Evolutionary conservation across 2,113 vertebrate species (phyloP), one percentile per base, ranked within the genome.

Genomic region (Sturnira hondurensis): DNA sequence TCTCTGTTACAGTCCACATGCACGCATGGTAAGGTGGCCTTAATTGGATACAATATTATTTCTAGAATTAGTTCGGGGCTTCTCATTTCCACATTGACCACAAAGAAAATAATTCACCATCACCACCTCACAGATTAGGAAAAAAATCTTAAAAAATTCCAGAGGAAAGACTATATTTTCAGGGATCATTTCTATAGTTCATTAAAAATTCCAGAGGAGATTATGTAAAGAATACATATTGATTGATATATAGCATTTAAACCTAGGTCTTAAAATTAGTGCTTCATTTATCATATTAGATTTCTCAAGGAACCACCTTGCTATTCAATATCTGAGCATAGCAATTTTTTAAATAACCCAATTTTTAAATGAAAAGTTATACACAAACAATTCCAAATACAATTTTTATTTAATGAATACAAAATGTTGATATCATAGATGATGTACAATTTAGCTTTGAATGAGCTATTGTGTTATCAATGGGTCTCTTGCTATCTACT

Each of bases 1-100:
- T 76, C 24, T 71, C 86, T 38, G 7, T 74, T 80, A 70, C 47
- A 61, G 65, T 92, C 50, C 86, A 90, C 13, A 16, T 81, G 63
- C 26, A 93, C 20, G 78, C 52, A 54, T 43, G n/a, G 82, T 68
- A 92, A 97, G 26, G 67, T 96, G 56, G 26, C 70, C 77, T 81
- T 89, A 84, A 95, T 77, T 68, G 74, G 45, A 82, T 73, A 93
- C 70, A 86, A 76, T 92, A 80, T 92, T 93, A 83, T 80, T 96
- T 95, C 61, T 85, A 90, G 17, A 68, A 38, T 89, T 81, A 63
- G 28, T 92, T 90, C 41, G 73, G 54, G 50, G 68, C n/a, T 94
- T 87, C 91, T 50, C 45, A 63, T 91, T 89, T 93, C 76, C 68
- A 73, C 58, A 91, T 14, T 87, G 81, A 68, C 31, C 52, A 91